phyloP scores from a whole-genome alignment of 2,113 vertebrate genomes.

The Sardina pilchardus region DNA sequence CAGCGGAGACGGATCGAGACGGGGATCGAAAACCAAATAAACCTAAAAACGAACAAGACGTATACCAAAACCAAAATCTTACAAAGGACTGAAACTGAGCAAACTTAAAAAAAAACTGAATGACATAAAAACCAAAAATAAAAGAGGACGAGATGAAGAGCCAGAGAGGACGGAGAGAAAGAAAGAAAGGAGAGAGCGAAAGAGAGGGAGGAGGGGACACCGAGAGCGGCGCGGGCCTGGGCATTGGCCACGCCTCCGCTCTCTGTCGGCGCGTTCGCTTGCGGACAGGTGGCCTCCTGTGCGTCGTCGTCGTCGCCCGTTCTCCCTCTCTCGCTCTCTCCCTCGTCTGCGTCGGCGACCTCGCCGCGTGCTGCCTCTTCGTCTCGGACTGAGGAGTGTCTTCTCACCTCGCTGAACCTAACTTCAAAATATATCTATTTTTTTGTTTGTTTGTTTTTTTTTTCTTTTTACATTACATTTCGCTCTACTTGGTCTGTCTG shows the following conservation, averaged over 20 bases:
- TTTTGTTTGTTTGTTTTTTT: constrained; percentile 66
- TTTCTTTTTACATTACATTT: constrained; percentile 45
- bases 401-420: constrained; percentile 74
- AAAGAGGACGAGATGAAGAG: constrained; percentile 51
- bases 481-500: constrained; percentile 63
- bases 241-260: constrained; percentile 40
- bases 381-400: constrained; percentile 70
- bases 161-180: constrained; percentile 58
- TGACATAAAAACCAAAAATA: constrained; percentile 75
- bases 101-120: constrained; percentile 66
- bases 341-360: constrained; percentile 49
- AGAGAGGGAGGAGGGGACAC: constrained; percentile 38
- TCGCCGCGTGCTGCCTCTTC: constrained; percentile 61
- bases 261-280: constrained; percentile 54
- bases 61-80: constrained; percentile 64
- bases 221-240: constrained; percentile 49
- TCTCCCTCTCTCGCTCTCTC: constrained; percentile 48
- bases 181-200: constrained; percentile 43
- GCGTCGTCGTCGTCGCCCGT: constrained; percentile 28
- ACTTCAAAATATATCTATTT: constrained; percentile 61
- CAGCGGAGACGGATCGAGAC: constrained; percentile 12
- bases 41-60: constrained; percentile 70
- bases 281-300: constrained; percentile 43
- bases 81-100: constrained; percentile 67
- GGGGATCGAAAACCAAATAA: constrained; percentile 42